Evolutionary conservation across 2,113 vertebrate species (phyloP).

Genomic region (Erythrocebus patas): DNA sequence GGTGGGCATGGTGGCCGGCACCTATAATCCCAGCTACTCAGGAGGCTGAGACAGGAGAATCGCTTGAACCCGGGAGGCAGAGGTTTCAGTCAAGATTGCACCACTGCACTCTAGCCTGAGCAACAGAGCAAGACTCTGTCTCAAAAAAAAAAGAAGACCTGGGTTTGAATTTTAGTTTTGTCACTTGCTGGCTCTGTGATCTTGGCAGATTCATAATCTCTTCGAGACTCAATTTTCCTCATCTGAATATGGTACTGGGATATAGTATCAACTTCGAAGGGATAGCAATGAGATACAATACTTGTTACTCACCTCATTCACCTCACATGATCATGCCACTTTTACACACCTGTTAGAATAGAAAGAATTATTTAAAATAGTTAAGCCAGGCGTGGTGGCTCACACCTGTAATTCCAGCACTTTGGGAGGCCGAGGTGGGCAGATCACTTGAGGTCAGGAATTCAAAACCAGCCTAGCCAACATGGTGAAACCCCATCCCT

Average conservation of each 20-base stretch:
- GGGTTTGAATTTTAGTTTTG: not conserved
- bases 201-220: not conserved
- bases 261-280: not conserved
- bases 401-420: not conserved
- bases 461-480: not conserved
- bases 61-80: too few species aligned
- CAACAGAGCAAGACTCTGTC: too few species aligned
- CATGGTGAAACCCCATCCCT: too few species aligned
- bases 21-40: too few species aligned
- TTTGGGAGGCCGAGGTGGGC: not conserved
- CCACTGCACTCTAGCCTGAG: too few species aligned
- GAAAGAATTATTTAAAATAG: not conserved
- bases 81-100: too few species aligned
- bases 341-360: not conserved
- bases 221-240: not conserved
- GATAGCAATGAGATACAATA: not conserved
- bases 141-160: not conserved
- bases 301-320: not conserved
- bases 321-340: not conserved
- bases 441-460: not conserved
- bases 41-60: too few species aligned
- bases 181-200: not conserved
- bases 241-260: not conserved
- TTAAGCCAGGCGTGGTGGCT: not conserved
- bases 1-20: accelerated